Evolutionary conservation across 92 coral and sea anemone species (phyloP).

Genomic region (Phenganax subtilis): DNA sequence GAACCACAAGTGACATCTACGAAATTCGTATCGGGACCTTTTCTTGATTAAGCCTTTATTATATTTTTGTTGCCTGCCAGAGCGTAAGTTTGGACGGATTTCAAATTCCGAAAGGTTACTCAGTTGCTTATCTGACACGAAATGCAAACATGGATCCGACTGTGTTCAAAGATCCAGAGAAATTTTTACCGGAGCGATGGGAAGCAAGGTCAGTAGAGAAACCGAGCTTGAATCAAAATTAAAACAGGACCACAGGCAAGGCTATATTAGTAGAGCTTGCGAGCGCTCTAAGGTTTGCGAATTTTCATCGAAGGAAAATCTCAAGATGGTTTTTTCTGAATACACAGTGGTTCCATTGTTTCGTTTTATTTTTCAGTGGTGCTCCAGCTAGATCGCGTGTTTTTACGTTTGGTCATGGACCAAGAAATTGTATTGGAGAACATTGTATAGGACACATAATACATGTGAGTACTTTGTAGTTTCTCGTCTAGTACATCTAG

Average conservation of each 20-base stretch:
- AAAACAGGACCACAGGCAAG: too few species aligned
- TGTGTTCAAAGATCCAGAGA: slow-evolving; percentile 74
- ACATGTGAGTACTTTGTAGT: slow-evolving; percentile 3
- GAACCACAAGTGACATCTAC: too few species aligned
- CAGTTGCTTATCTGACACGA: slow-evolving; percentile 79
- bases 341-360: neutral
- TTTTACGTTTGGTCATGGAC: slow-evolving; percentile 97
- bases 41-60: neutral
- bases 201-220: slow-evolving; percentile 57
- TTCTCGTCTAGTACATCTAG: too few species aligned
- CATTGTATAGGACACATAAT: slow-evolving; percentile 21
- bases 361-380: slow-evolving; percentile 48
- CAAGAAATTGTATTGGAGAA: slow-evolving; percentile 85
- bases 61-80: slow-evolving; percentile 35
- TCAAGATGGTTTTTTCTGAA: neutral
- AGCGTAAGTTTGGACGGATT: slow-evolving; percentile 74
- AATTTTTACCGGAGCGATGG: slow-evolving; percentile 95
- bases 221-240: neutral
- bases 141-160: slow-evolving; percentile 86
- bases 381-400: slow-evolving; percentile 64
- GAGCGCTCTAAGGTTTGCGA: neutral
- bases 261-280: too few species aligned
- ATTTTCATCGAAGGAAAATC: neutral
- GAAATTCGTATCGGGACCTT: neutral
- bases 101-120: slow-evolving; percentile 71